Evolutionary conservation across 2,797 vertebrate species (phyloP), one percentile per base, ranked within the genome.

Genomic region (Poecilia gillii): DNA sequence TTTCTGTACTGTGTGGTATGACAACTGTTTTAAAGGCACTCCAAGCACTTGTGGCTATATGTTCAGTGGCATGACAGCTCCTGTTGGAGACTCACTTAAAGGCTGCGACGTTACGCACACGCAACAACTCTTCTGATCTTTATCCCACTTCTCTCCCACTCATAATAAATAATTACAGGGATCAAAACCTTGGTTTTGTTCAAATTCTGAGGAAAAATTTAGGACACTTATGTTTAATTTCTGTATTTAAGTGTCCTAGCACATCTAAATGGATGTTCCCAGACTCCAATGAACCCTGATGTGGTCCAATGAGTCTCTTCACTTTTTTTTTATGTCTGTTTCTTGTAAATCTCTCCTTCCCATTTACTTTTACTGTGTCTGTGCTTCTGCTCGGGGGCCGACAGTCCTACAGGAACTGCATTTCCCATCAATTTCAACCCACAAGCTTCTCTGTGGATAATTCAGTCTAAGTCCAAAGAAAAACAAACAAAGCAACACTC

Each of bases 401-500:
- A 51, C 36, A 36, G 33, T 18, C 41, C 73, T 25, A 49, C 12
- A 9, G 77, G 1, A 86, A 78, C 79, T 45, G 49, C 66, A 72
- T 80, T 84, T 84, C 68, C 76, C 51, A 78, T 75, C 70, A 80
- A 20, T 2, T 57, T 43, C 28, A 74, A 47, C 64, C 64, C 71
- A 75, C 74, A 51, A 23, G 39, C 71, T 3, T 78, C n/a, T 55
- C 2, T 31, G 18, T 45, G 4, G 51, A 51, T 36, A 23, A 43
- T 33, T 51, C 20, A 85, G 78, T 73, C 41, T 16, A 57, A 66
- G 62, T 47, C 70, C 13, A 72, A 81, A 76, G 73, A 18, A 80
- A 89, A 90, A 75, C 66, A 79, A 81, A 74, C 57, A 18, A 41
- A 25, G 73, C 16, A 28, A 72, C 53, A n/a, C 74, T 36, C 59